Evolutionary conservation across 2,113 vertebrate genomes (phyloP).

Genomic region (Rhodinocichla rosea): DNA sequence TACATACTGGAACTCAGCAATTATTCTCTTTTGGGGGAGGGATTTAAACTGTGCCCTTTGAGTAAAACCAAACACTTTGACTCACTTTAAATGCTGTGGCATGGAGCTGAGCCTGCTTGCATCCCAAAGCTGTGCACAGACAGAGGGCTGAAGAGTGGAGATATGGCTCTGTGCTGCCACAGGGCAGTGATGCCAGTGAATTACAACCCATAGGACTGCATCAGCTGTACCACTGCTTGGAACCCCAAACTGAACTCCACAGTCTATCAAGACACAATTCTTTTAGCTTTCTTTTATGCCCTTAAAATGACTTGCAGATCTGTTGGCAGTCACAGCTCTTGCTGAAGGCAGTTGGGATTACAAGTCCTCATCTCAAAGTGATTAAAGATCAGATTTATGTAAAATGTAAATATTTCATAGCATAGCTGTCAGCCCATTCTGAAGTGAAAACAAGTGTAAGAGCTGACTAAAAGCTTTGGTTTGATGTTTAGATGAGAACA

Average conservation of each 20-base stretch:
- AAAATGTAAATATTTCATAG: conserved; percentile 29
- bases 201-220: neutral
- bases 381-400: conserved; percentile 1
- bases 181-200: neutral
- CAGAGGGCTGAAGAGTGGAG: neutral
- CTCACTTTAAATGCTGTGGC: neutral
- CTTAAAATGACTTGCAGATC: conserved; percentile 4
- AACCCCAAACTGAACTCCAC: neutral
- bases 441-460: neutral
- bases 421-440: neutral
- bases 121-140: neutral
- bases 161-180: accelerated
- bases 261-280: neutral
- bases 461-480: neutral
- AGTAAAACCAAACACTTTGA: neutral
- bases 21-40: neutral
- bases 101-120: neutral
- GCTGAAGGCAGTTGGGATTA: neutral
- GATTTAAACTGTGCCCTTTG: neutral
- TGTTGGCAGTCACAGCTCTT: neutral
- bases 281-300: neutral
- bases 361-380: neutral
- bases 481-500: neutral
- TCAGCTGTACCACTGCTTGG: neutral
- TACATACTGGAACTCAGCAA: neutral